Evolutionary conservation across 92 coral and sea anemone genomes (phyloP).

Genomic region (Heteractis magnifica): DNA sequence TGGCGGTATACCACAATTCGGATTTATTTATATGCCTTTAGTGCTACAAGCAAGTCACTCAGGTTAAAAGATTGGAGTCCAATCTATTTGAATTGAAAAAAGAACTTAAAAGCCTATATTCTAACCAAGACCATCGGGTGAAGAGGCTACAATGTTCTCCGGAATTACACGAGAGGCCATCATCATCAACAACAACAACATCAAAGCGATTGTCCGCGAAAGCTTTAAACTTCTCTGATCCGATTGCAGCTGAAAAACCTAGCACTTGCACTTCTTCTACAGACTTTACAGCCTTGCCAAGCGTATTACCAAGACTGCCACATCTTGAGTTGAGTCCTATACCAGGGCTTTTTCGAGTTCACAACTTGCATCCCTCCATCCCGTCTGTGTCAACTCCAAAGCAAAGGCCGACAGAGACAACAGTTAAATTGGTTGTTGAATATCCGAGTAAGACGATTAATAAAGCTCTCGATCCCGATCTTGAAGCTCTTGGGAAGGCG

Average conservation of each 20-base stretch:
- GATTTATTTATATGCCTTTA: too few species aligned
- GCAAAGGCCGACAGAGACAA: neutral
- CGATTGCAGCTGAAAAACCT: conserved; percentile 8
- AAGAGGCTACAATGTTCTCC: too few species aligned
- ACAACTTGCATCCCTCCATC: neutral
- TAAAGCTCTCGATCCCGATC: neutral
- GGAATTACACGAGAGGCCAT: too few species aligned
- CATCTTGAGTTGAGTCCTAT: conserved; percentile 2
- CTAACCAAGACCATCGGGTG: too few species aligned
- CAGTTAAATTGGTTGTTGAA: conserved; percentile 1
- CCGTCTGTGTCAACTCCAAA: neutral
- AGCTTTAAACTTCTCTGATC: neutral
- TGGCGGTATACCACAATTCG: too few species aligned
- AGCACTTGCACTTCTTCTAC: conserved; percentile 10
- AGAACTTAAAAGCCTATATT: too few species aligned
- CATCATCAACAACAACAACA: too few species aligned
- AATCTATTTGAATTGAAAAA: too few species aligned
- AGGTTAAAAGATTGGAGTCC: too few species aligned
- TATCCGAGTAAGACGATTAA: conserved; percentile 11
- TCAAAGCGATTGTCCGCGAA: too few species aligned
- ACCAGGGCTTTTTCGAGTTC: neutral
- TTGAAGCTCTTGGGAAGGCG: conserved; percentile 11
- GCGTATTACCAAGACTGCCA: conserved; percentile 2
- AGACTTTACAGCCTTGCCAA: conserved; percentile 11
- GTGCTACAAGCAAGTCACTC: too few species aligned